phyloP scores from a whole-genome alignment of 2,113 vertebrate genomes.

The Candoia aspera region DNA sequence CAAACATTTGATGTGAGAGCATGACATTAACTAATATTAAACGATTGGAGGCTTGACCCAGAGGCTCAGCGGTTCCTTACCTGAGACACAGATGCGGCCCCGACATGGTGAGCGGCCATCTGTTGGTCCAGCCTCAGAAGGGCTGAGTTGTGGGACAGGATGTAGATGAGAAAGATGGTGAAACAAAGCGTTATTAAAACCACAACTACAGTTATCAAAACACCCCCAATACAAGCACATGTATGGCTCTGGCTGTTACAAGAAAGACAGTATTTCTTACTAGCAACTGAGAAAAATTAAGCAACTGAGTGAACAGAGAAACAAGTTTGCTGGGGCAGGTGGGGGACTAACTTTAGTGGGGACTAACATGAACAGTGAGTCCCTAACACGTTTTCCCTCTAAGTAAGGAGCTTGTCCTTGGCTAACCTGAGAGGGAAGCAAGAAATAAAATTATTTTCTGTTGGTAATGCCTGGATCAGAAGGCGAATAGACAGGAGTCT shows the following conservation, averaged over 20 bases:
- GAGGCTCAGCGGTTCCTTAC: conserved; percentile 62
- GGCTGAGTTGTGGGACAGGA: conserved; percentile 78
- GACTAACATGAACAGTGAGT: background rate
- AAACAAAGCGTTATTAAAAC: background rate
- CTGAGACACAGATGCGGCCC: conserved; percentile 88
- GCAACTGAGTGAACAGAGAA: background rate
- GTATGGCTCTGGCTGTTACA: no score
- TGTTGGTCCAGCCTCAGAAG: conserved; percentile 81
- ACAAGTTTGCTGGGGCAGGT: no score
- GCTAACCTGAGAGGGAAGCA: no score
- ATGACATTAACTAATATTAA: no score
- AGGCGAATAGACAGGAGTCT: no score
- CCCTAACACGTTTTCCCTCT: background rate
- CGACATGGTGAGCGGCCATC: conserved; percentile 84
- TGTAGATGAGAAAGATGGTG: background rate
- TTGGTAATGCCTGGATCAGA: no score
- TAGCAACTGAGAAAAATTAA: background rate
- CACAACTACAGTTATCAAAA: background rate
- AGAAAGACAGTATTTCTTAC: background rate
- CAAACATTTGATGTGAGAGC: no score
- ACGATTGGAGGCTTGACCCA: no score
- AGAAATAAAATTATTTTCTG: no score
- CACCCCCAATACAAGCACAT: background rate
- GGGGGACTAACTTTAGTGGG: background rate
- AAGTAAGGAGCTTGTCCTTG: no score